These are phyloP conservation scores for Drosophila pseudotakahashii DNA, from an alignment of 2,888 invertebrate species.

Conservation along the genomic window DNA sequence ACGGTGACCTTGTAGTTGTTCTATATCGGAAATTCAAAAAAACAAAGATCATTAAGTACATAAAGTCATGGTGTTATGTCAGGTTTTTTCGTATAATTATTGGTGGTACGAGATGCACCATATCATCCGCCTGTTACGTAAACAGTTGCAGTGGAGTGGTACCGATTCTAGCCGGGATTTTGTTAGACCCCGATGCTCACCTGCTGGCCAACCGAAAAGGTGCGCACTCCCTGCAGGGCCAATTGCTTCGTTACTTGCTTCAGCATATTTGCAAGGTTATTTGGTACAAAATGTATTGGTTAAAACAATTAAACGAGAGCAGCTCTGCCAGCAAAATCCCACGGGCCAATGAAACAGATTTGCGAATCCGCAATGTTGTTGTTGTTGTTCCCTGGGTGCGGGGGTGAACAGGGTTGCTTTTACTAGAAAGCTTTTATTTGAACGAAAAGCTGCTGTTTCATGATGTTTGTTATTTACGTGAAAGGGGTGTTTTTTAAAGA, in stretches of 20 bases:
- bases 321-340: slow-evolving; percentile 64
- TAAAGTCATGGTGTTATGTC: neutral
- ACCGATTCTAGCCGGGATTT: slow-evolving; percentile 4
- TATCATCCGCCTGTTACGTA: slow-evolving; percentile 70
- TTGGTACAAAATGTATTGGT: slow-evolving; percentile 48
- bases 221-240: slow-evolving; percentile 86
- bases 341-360: slow-evolving; percentile 54
- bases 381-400: slow-evolving; percentile 31
- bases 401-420: slow-evolving; percentile 19
- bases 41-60: neutral
- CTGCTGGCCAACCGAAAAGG: slow-evolving; percentile 87
- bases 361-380: slow-evolving; percentile 39
- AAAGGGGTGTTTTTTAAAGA: neutral
- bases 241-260: slow-evolving; percentile 87
- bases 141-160: slow-evolving; percentile 50
- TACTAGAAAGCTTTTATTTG: neutral
- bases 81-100: neutral
- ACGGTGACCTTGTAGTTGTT: slow-evolving; percentile 96
- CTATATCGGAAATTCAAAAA: slow-evolving; percentile 84
- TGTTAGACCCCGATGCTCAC: slow-evolving; percentile 78
- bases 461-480: neutral
- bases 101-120: slow-evolving; percentile 18
- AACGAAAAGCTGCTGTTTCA: slow-evolving; percentile 6
- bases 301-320: slow-evolving; percentile 59
- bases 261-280: slow-evolving; percentile 86